Percentiles rank a stretch among this genome's conserved stretches.
Evolutionary conservation across 1,140 invertebrate genomes (phyloP).

Genomic region (Drosophila ercepeae): DNA sequence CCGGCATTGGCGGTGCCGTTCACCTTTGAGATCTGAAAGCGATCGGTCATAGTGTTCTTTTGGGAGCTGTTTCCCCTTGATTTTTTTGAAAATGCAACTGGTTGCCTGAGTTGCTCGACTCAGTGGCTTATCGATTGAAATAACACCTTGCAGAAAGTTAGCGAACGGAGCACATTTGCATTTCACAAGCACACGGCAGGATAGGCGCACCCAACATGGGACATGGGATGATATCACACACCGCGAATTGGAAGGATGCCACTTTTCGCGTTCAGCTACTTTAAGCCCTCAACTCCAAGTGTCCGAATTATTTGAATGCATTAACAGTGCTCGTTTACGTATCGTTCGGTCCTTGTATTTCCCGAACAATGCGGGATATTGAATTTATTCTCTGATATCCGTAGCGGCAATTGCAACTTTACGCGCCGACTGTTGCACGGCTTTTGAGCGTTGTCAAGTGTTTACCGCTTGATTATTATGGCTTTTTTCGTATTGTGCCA

Average conservation of each 20-base stretch:
- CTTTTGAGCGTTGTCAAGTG: conserved; percentile 65
- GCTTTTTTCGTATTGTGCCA: conserved; percentile 48
- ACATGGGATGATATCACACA: conserved; percentile 34
- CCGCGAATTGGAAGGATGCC: conserved; percentile 20
- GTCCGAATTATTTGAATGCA: conserved; percentile 17
- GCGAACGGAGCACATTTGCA: conserved; percentile 21
- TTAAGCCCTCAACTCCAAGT: conserved; percentile 8
- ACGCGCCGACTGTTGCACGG: conserved; percentile 67
- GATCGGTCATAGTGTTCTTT: conserved; percentile 56
- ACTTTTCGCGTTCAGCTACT: conserved; percentile 6
- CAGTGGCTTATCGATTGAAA: conserved; percentile 23
- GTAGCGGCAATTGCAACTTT: conserved; percentile 61
- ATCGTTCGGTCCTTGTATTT: conserved; percentile 10
- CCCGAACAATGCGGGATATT: conserved; percentile 13
- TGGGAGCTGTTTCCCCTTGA: conserved; percentile 10
- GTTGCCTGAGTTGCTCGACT: not conserved
- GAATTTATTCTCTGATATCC: conserved; percentile 11
- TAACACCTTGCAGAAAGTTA: conserved; percentile 23
- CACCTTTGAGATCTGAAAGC: conserved; percentile 75
- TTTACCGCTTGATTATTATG: conserved; percentile 71
- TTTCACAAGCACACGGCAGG: conserved; percentile 21
- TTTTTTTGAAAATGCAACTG: conserved; percentile 4
- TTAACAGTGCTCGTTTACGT: conserved; percentile 6
- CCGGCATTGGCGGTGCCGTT: conserved; percentile 67
- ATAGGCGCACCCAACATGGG: conserved; percentile 7